Evolutionary conservation across 2,888 invertebrate genomes (phyloP).

Genomic region (Melieria crassipennis): DNA sequence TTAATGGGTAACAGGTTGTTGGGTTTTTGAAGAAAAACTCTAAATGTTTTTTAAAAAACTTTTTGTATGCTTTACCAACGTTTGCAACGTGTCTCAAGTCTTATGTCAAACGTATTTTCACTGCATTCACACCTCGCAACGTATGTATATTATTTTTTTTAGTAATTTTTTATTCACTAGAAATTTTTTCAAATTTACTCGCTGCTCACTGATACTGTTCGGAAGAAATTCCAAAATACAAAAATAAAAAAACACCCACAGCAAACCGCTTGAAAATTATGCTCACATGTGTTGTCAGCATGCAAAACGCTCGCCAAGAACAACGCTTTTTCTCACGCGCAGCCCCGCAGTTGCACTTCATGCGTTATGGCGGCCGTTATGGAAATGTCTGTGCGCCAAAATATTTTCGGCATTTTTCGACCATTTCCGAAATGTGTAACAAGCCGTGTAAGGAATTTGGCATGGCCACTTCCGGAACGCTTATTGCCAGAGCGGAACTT

Average conservation of each 20-base stretch:
- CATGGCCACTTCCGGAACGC: slow-evolving; percentile 18
- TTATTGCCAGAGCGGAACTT: slow-evolving; percentile 15
- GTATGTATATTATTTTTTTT: no score
- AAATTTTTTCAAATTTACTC: no score
- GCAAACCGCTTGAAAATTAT: slow-evolving; percentile 24
- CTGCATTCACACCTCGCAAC: no score
- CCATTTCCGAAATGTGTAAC: slow-evolving; percentile 24
- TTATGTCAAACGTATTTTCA: no score
- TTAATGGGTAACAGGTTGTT: no score
- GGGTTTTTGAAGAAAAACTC: no score
- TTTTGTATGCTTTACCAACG: no score
- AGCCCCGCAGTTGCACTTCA: not conserved
- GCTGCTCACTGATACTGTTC: no score
- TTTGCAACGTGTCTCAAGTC: no score
- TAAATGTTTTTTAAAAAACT: no score
- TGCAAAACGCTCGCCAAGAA: slow-evolving; percentile 10
- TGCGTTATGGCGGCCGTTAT: slow-evolving; percentile 1
- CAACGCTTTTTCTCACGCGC: not conserved
- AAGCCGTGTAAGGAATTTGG: slow-evolving; percentile 20
- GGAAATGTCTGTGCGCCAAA: not conserved
- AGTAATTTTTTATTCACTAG: no score
- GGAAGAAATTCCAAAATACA: no score
- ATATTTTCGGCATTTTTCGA: slow-evolving; percentile 10
- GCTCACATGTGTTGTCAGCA: slow-evolving; percentile 17
- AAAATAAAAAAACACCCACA: not conserved